A percentile compares a stretch with the other conserved stretches of the same genome.
These are phyloP conservation scores for Subacronicta megacephala DNA, from an alignment of 2,888 invertebrate species.

Conservation along the genomic window DNA sequence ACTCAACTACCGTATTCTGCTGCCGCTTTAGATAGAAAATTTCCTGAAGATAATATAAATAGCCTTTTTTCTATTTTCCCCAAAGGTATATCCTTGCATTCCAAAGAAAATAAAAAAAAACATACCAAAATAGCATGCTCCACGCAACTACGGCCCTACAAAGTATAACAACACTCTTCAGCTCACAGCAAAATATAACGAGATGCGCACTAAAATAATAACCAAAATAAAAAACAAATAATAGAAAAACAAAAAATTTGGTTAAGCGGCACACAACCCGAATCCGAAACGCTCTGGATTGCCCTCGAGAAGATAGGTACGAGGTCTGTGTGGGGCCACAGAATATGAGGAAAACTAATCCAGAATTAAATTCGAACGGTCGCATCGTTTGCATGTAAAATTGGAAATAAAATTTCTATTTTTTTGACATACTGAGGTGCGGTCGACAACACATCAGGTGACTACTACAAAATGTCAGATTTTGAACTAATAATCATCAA, in stretches of 20 bases:
- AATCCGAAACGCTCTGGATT: constrained; percentile 84
- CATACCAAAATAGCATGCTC: constrained; percentile 51
- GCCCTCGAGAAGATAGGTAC: constrained; percentile 82
- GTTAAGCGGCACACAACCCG: constrained; percentile 83
- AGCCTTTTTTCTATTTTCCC: constrained; percentile 1
- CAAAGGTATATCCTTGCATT: background rate
- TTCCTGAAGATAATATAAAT: too few relatives aligned
- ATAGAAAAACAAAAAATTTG: constrained; percentile 73
- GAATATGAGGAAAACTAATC: constrained; percentile 60
- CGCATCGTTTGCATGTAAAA: too few relatives aligned
- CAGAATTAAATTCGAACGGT: too few relatives aligned
- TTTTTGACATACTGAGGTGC: too few relatives aligned
- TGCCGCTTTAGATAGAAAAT: too few relatives aligned
- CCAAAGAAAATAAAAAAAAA: constrained; percentile 15
- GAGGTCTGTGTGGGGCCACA: constrained; percentile 66
- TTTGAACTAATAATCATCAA: too few relatives aligned
- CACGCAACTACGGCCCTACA: constrained; percentile 62
- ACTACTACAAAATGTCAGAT: too few relatives aligned
- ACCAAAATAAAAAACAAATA: constrained; percentile 65
- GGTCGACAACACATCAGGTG: too few relatives aligned
- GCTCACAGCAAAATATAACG: constrained; percentile 67
- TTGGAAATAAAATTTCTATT: too few relatives aligned
- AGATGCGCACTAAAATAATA: constrained; percentile 80
- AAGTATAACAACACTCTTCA: constrained; percentile 66
- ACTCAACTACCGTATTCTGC: too few relatives aligned